Conservation (phyloP, 2,113 vertebrate genomes). For the Poeciliopsis turrubarensis region DNA sequence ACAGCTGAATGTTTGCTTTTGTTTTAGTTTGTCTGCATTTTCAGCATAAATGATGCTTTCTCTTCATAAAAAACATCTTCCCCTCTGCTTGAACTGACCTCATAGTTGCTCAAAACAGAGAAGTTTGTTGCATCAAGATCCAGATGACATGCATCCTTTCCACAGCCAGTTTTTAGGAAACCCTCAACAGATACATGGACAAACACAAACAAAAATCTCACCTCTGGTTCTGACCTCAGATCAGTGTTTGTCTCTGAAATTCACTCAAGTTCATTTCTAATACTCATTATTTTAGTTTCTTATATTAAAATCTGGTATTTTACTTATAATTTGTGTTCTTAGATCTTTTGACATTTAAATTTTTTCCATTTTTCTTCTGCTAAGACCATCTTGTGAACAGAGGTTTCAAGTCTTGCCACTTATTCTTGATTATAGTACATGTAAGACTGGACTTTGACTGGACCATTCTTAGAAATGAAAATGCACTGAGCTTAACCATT, state of each 20-base stretch:
- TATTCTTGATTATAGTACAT: neutral
- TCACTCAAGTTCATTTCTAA: conserved; percentile 11
- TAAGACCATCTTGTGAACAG: neutral
- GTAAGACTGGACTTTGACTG: neutral
- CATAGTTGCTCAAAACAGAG: conserved; percentile 1
- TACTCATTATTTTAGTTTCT: too few species aligned
- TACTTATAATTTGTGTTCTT: too few species aligned
- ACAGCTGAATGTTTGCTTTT: conserved; percentile 63
- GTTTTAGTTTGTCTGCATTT: neutral
- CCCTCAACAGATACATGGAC: conserved; percentile 98
- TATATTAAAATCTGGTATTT: too few species aligned
- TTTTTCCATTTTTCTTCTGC: neutral
- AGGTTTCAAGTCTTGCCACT: neutral
- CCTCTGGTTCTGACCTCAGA: conserved; percentile 90
- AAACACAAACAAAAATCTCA: conserved; percentile 98
- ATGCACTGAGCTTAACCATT: neutral
- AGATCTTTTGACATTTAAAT: too few species aligned
- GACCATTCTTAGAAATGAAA: neutral
- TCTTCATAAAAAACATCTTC: conserved; percentile 1
- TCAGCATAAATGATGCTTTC: conserved; percentile 1
- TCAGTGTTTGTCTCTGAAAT: conserved; percentile 22
- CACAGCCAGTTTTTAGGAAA: conserved; percentile 88
- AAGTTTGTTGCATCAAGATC: neutral
- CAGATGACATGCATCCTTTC: neutral
- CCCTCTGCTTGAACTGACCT: neutral